These are phyloP conservation scores for Liasis olivaceus DNA, from an alignment of 2,797 vertebrate genomes.

Conservation along the genomic window DNA sequence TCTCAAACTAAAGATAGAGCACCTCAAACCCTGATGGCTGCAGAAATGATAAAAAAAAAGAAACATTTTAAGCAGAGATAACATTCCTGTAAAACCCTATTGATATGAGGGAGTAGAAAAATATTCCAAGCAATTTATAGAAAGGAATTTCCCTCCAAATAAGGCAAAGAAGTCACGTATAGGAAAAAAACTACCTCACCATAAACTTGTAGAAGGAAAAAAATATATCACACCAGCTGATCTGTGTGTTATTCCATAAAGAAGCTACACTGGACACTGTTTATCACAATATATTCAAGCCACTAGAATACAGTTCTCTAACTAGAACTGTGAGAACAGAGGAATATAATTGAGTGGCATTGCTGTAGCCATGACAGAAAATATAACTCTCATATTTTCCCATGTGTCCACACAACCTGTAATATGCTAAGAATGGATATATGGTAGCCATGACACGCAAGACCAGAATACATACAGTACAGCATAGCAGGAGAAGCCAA, in stretches of 20 bases:
- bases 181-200: not conserved
- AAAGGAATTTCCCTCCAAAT: not conserved
- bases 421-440: not conserved
- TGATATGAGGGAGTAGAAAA: not conserved
- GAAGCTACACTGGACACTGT: not conserved
- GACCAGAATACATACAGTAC: not conserved
- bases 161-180: not conserved
- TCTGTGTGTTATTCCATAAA: not conserved
- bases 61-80: not conserved
- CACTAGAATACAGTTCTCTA: not conserved
- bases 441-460: not conserved
- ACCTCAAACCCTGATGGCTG: not conserved
- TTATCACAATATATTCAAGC: not conserved
- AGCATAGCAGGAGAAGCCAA: not conserved
- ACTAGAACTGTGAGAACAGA: not conserved
- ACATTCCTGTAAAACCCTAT: not conserved
- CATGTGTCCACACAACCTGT: not conserved
- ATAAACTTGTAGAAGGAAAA: not conserved
- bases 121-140: not conserved
- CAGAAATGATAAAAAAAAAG: not conserved
- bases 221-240: not conserved
- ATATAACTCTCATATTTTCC: not conserved
- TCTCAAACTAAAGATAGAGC: not conserved
- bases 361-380: not conserved
- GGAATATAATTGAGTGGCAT: not conserved